phyloP scores from a whole-genome alignment of 2,113 vertebrate species.

The Desmodus rotundus region DNA sequence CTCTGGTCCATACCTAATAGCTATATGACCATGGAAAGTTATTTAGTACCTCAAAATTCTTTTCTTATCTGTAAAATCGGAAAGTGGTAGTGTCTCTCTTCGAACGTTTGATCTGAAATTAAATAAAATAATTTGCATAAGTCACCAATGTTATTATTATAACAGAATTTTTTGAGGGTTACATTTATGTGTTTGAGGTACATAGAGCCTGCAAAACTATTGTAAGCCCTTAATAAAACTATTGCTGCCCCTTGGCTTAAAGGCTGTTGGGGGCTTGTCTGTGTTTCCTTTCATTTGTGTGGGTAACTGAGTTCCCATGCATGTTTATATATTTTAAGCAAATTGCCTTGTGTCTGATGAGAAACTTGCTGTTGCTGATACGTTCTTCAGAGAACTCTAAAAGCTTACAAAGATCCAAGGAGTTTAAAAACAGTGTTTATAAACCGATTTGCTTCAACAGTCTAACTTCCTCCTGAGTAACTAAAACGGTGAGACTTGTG shows the following conservation, averaged over 20 bases:
- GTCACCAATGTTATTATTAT: neutral
- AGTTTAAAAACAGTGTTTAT: neutral
- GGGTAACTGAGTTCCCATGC: neutral
- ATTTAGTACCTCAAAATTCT: neutral
- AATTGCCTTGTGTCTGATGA: neutral
- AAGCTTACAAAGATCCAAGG: neutral
- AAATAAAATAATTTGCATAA: neutral
- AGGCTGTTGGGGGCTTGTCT: neutral
- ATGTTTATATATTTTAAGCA: neutral
- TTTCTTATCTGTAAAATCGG: neutral
- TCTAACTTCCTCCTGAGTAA: neutral
- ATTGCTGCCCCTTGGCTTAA: neutral
- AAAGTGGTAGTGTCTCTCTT: neutral
- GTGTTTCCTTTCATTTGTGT: neutral
- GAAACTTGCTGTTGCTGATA: neutral
- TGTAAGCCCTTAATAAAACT: neutral
- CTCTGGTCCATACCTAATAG: neutral
- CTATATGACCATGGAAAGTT: neutral
- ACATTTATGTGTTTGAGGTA: neutral
- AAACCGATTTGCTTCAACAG: neutral
- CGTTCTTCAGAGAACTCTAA: conserved; percentile 16
- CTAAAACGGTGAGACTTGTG: neutral
- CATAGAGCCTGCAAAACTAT: fast-evolving
- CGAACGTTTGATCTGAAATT: neutral
- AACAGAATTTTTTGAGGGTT: neutral